These are phyloP conservation scores for Anolis carolinensis DNA, from an alignment of 2,113 vertebrate genomes.

Conservation along the genomic window DNA sequence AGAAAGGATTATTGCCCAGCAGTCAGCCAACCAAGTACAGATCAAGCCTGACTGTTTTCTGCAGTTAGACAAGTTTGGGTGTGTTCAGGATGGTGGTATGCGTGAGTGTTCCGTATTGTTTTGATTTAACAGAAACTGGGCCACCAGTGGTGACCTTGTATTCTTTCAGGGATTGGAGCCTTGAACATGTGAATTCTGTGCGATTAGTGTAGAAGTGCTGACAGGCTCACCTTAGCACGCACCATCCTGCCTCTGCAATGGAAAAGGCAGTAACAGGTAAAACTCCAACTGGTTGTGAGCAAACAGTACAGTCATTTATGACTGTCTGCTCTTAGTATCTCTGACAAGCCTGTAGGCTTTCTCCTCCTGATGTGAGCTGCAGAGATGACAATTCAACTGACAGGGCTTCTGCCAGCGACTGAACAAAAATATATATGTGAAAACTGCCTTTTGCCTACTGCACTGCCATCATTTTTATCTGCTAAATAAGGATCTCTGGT, in stretches of 20 bases:
- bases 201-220: background rate
- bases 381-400: constrained; percentile 17
- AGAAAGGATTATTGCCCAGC: background rate
- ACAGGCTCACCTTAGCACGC: background rate
- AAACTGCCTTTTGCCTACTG: background rate
- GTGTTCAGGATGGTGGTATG: background rate
- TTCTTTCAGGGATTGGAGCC: background rate
- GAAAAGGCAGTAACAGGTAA: background rate
- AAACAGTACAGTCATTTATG: constrained; percentile 3
- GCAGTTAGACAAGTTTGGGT: background rate
- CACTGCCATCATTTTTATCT: constrained; percentile 5
- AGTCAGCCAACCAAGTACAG: background rate
- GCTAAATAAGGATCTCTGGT: background rate
- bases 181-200: background rate
- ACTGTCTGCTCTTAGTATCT: constrained; percentile 7
- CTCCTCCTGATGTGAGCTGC: constrained; percentile 6
- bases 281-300: background rate
- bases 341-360: constrained; percentile 13
- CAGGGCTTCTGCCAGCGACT: constrained; percentile 4
- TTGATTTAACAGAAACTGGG: background rate
- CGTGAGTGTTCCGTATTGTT: background rate
- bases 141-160: background rate
- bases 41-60: background rate
- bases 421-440: constrained; percentile 3
- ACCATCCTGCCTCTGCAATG: background rate